Percentiles rank a stretch among this genome's conserved stretches.
Conservation (phyloP, 2,888 invertebrate genomes). For the Plusia festucae region DNA sequence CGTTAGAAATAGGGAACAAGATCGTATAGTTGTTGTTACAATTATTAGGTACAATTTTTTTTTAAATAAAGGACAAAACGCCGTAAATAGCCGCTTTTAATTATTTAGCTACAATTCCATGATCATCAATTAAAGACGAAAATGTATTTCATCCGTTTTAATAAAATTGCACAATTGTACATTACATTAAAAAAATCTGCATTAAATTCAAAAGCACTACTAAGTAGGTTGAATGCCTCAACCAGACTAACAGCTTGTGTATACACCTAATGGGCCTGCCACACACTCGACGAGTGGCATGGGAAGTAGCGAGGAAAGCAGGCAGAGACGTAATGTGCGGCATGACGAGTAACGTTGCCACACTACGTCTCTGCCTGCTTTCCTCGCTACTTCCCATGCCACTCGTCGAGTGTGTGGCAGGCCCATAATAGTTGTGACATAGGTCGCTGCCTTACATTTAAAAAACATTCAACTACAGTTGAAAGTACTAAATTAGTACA, state of each 20-base stretch:
- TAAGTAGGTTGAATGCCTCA: not conserved
- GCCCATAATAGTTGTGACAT: not conserved
- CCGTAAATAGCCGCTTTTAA: not conserved
- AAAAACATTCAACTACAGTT: slow-evolving; percentile 19
- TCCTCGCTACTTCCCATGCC: too few species aligned
- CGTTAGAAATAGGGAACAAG: too few species aligned
- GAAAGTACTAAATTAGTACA: slow-evolving; percentile 26
- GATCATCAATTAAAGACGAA: slow-evolving; percentile 10
- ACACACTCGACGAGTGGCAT: too few species aligned
- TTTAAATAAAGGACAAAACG: not conserved
- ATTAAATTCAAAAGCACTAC: slow-evolving; percentile 21
- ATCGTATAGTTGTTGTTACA: too few species aligned
- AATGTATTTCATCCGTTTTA: slow-evolving; percentile 41
- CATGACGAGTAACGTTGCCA: too few species aligned
- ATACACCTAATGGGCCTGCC: too few species aligned
- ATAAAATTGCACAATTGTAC: slow-evolving; percentile 56
- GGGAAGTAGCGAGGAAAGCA: too few species aligned
- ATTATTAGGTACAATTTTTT: too few species aligned
- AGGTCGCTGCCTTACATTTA: slow-evolving; percentile 17
- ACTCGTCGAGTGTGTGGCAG: too few species aligned
- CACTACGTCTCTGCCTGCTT: too few species aligned
- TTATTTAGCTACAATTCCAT: not conserved
- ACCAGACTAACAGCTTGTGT: slow-evolving; percentile 10
- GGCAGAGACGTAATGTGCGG: too few species aligned
- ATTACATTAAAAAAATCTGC: slow-evolving; percentile 37